A percentile compares a stretch with the other conserved stretches of the same genome.
These are phyloP conservation scores for Hydriomena furcata DNA, from an alignment of 2,888 invertebrate genomes.

Conservation along the genomic window DNA sequence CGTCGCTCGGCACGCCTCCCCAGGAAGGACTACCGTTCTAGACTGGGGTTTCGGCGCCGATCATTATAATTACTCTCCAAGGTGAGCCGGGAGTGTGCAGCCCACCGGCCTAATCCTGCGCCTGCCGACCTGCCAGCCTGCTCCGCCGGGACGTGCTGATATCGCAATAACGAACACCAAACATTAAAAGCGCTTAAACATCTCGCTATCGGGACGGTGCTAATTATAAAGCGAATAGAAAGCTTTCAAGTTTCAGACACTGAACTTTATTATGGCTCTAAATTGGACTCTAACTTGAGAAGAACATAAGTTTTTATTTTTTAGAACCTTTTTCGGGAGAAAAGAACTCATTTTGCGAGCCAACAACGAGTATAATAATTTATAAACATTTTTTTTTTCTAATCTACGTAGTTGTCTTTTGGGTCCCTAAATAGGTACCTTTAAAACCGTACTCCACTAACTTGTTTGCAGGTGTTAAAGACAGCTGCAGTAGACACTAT, in stretches of 20 bases:
- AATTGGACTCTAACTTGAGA: slow-evolving; percentile 40
- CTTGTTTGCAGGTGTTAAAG: slow-evolving; percentile 28
- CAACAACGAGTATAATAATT: slow-evolving; percentile 1
- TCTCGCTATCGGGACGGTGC: slow-evolving; percentile 61
- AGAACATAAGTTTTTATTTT: slow-evolving; percentile 35
- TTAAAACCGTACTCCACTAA: background rate
- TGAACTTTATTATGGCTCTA: slow-evolving; percentile 56
- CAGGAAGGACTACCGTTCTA: slow-evolving; percentile 78
- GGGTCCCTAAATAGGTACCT: too few species aligned
- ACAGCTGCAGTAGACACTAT: slow-evolving; percentile 32
- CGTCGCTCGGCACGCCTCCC: slow-evolving; percentile 76
- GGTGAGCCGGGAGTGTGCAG: slow-evolving; percentile 74
- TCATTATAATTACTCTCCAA: slow-evolving; percentile 84
- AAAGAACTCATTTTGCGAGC: slow-evolving; percentile 7
- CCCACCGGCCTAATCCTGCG: slow-evolving; percentile 71
- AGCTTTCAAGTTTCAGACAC: slow-evolving; percentile 54
- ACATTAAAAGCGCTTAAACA: slow-evolving; percentile 73
- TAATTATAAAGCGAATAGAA: slow-evolving; percentile 70
- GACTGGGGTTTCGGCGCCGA: slow-evolving; percentile 79
- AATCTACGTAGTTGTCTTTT: too few species aligned
- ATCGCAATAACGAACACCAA: slow-evolving; percentile 69
- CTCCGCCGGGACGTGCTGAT: slow-evolving; percentile 69
- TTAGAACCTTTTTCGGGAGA: slow-evolving; percentile 12
- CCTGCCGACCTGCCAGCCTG: slow-evolving; percentile 44
- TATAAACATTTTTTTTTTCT: too few species aligned